Evolutionary conservation across 1,140 invertebrate genomes (phyloP), one percentile per base, ranked within the genome.

Genomic region (Calycopis cecrops): DNA sequence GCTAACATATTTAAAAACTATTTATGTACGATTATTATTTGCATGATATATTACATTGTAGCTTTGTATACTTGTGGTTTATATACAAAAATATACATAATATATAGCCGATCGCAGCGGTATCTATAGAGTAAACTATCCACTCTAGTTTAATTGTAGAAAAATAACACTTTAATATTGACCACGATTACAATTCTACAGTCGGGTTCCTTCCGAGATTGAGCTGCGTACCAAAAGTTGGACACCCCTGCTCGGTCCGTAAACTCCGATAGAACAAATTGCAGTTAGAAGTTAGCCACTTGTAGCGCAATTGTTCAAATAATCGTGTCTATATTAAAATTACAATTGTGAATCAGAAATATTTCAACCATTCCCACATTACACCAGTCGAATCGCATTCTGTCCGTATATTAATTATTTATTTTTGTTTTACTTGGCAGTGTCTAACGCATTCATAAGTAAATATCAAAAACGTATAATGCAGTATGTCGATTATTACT

Each of bases 21-120:
- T 52, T 42, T 52, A 52, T 52, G 69, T 76, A 74, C 50, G 67
- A 69, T 62, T 69, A 64, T 63, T 80, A 78, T 67, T 66, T 68
- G 67, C 68, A 66, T 76, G 77, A 81, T 80, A 81, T 82, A 72
- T 75, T 79, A 82, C 78, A 79, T 74, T 65, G 68, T 70, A 74
- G 69, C 69, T 76, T 76, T 75, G 75, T 76, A 77, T 76, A 78
- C 67, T 65, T 73, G 67, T 78, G 63, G 78, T 75, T 78, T 85
- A 85, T 85, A 83, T 85, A 85, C 81, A 85, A 85, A 82, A 83
- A 85, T 85, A 85, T 85, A 85, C 79, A 85, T 79, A 80, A 80
- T 76, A 44, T 16, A 44, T 76, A 78, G 76, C 63, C 59, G 62
- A 67, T 73, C 62, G 65, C 62, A 63, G 62, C 56, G 64, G 65